Evolutionary conservation across 2,113 vertebrate genomes (phyloP).

Genomic region (Erythrocercus mccallii): DNA sequence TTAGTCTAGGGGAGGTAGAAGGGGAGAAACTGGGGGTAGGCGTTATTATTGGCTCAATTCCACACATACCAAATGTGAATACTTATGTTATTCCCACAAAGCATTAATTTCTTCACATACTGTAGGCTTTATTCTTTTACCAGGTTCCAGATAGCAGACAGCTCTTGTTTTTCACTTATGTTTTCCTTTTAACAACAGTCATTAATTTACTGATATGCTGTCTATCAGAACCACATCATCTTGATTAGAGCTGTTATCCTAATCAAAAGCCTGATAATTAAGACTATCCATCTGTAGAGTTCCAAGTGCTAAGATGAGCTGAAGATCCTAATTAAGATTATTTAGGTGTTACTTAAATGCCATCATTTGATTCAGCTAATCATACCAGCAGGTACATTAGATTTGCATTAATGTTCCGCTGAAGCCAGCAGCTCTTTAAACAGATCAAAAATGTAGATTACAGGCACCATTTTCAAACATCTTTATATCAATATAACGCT

Average conservation of each 20-base stretch:
- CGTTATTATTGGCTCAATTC: conserved; percentile 1
- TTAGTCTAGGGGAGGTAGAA: background rate
- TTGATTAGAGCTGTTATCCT: conserved; percentile 86
- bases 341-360: conserved; percentile 84
- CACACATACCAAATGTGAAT: conserved; percentile 64
- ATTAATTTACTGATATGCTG: conserved; percentile 82
- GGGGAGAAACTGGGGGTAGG: background rate
- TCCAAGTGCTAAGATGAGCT: conserved; percentile 80
- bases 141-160: conserved; percentile 54
- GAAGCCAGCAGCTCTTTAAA: conserved; percentile 76
- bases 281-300: conserved; percentile 82
- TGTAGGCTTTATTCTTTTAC: conserved; percentile 44
- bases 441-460: conserved; percentile 76
- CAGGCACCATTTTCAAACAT: conserved; percentile 62
- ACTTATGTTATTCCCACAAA: conserved; percentile 34
- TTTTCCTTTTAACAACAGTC: conserved; percentile 73
- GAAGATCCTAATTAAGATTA: conserved; percentile 86
- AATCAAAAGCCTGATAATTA: conserved; percentile 86
- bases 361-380: conserved; percentile 86
- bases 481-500: conserved; percentile 63
- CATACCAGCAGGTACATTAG: conserved; percentile 84
- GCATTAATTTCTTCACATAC: conserved; percentile 4
- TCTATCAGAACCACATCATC: conserved; percentile 81
- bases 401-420: conserved; percentile 83
- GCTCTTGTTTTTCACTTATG: conserved; percentile 66